These are phyloP conservation scores for Haplotaxodon microlepis DNA, from an alignment of 2,113 vertebrate genomes.

Conservation along the genomic window DNA sequence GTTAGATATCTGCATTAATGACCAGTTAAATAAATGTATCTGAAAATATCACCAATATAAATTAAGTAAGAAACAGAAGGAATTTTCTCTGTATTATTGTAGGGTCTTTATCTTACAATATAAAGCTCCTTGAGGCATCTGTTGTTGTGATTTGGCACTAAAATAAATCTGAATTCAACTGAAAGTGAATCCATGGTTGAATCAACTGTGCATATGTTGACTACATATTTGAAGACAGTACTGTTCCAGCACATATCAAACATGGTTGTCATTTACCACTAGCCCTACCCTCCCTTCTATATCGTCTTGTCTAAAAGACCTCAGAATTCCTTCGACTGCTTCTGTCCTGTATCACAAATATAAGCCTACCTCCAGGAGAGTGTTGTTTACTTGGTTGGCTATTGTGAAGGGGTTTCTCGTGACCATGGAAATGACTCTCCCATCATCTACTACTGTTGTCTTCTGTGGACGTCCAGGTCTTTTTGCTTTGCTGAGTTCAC, in stretches of 20 bases:
- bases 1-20: not conserved
- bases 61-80: not conserved
- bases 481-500: not conserved
- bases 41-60: not conserved
- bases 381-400: not conserved
- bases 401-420: not conserved
- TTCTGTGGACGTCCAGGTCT: not conserved
- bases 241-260: not conserved
- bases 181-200: not conserved
- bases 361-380: not conserved
- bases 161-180: not conserved
- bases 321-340: not conserved
- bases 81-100: not conserved
- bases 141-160: not conserved
- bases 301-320: not conserved
- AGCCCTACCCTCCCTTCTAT: not conserved
- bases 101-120: not conserved
- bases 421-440: not conserved
- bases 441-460: not conserved
- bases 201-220: not conserved
- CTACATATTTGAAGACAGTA: not conserved
- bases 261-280: not conserved
- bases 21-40: not conserved
- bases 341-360: not conserved
- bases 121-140: not conserved